Conservation (phyloP, 2,113 vertebrate species). For the Gyps fulvus region DNA sequence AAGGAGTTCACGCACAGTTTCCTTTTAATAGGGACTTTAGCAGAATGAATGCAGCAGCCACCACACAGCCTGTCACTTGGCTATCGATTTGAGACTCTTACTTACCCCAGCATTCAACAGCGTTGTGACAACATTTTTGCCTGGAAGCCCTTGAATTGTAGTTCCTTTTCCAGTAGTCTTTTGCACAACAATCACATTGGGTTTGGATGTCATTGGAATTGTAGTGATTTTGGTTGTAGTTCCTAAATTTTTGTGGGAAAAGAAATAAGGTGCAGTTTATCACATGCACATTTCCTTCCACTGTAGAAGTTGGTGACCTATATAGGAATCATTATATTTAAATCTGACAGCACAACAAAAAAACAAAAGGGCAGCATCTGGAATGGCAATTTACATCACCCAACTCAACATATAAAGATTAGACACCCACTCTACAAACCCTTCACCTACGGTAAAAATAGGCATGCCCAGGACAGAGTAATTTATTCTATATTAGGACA, state of each 20-base stretch:
- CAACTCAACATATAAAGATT: neutral
- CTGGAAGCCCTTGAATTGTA: conserved; percentile 93
- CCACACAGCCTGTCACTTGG: neutral
- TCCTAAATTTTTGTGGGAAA: conserved; percentile 73
- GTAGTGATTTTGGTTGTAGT: conserved; percentile 99
- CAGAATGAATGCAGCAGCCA: neutral
- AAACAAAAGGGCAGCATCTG: neutral
- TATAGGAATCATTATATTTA: neutral
- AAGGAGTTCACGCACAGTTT: neutral
- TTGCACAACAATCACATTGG: conserved; percentile 99
- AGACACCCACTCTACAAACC: neutral
- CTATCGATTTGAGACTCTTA: neutral
- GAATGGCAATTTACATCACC: neutral
- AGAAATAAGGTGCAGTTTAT: neutral
- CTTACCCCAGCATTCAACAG: conserved; percentile 94
- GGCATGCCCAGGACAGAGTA: neutral
- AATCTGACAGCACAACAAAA: neutral
- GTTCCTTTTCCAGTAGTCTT: conserved; percentile 96
- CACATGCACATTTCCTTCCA: neutral
- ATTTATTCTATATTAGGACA: neutral
- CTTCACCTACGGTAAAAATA: neutral
- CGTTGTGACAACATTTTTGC: conserved; percentile 97
- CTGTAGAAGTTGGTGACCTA: neutral
- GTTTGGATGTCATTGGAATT: conserved; percentile 98
- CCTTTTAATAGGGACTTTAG: neutral